Evolutionary conservation across 1,140 invertebrate species (phyloP).

Genomic region (Drosophila orena): DNA sequence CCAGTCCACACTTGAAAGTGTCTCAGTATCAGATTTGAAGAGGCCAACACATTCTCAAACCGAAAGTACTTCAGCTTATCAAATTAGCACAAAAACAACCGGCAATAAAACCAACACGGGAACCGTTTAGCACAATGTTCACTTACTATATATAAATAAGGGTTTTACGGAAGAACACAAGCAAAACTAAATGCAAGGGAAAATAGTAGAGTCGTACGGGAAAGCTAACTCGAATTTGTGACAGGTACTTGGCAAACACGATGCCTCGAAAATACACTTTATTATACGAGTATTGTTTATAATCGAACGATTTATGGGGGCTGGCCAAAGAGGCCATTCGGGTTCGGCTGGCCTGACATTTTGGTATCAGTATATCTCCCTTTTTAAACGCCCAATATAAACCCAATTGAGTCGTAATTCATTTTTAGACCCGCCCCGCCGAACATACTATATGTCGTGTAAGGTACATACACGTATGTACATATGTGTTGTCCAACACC

Average conservation of each 20-base stretch:
- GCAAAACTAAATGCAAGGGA: conserved; percentile 11
- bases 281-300: conserved; percentile 48
- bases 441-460: neutral
- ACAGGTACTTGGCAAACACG: conserved; percentile 47
- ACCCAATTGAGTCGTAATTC: conserved; percentile 49
- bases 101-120: conserved; percentile 1
- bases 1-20: conserved; percentile 50
- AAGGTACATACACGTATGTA: neutral
- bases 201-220: neutral
- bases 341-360: conserved; percentile 25
- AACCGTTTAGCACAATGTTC: conserved; percentile 23
- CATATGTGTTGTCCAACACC: neutral
- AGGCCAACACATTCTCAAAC: conserved; percentile 15
- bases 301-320: conserved; percentile 63
- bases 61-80: conserved; percentile 47
- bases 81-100: conserved; percentile 45
- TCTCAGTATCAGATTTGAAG: conserved; percentile 40
- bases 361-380: conserved; percentile 51
- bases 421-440: conserved; percentile 33
- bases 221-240: conserved; percentile 42
- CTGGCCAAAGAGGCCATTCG: conserved; percentile 28
- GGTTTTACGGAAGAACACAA: conserved; percentile 2
- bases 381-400: conserved; percentile 55
- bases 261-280: conserved; percentile 34
- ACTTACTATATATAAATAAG: neutral